Percentiles rank a stretch among this genome's conserved stretches.
These are phyloP conservation scores for Dynastes maya DNA, from an alignment of 2,888 invertebrate species.

Conservation along the genomic window DNA sequence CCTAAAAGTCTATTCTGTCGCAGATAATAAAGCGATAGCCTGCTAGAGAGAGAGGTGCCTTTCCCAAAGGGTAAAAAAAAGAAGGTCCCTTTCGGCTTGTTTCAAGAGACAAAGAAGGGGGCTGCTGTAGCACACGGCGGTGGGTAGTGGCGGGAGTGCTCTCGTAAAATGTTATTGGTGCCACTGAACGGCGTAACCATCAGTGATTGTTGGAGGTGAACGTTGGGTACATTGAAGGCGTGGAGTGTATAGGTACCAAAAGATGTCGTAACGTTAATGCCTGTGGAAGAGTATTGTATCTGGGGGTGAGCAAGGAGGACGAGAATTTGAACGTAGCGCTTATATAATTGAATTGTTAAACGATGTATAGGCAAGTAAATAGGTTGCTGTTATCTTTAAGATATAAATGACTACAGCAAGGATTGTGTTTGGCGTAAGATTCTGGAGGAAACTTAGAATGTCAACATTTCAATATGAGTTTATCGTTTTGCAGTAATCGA, in stretches of 20 bases:
- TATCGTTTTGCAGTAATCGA: no score
- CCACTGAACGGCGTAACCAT: neutral
- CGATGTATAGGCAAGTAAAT: neutral
- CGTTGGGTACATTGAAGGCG: neutral
- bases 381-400: no score
- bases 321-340: neutral
- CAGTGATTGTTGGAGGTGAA: conserved; percentile 1
- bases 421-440: no score
- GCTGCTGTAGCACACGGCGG: neutral
- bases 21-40: conserved; percentile 16
- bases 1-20: conserved; percentile 8
- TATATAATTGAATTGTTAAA: neutral
- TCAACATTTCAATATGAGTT: no score
- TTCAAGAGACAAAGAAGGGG: neutral
- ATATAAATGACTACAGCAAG: no score
- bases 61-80: neutral
- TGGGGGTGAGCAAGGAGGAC: neutral
- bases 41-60: neutral
- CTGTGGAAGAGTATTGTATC: neutral
- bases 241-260: neutral
- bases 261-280: neutral
- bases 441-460: no score
- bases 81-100: neutral
- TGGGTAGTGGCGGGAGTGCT: neutral
- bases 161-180: conserved; percentile 21